Base-by-base conservation (phyloP, 2,888 invertebrate species). In the Metellina segmentata region DNA sequence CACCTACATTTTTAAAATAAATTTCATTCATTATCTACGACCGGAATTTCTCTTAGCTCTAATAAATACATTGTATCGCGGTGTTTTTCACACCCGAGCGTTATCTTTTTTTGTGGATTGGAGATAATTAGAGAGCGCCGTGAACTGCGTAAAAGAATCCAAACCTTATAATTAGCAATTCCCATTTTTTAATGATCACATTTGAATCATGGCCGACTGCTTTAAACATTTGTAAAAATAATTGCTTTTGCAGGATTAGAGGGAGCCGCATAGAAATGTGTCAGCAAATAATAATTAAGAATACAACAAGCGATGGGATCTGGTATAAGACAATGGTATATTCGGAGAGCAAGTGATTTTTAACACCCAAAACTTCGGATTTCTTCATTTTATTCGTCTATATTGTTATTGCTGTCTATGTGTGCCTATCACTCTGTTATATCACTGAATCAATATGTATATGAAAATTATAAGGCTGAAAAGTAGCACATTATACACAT, bases 41-140 rank as follows among this genome's bases (percentile, higher is more conserved):
- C 61, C 61, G 61, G 53, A 79, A 79, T 79, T 53, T 79, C 53
- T 79, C 79, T 79, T 61, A 16, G 61, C 16, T 61, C 61, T 9
- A 79, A 79, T 19, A 79, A 53, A 20, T 53, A 13, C 53, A 20
- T 53, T 79, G 20, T 53, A 53, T 53, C 8, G 16, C 20, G 53
- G 19, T 9, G 79, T 13, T 79, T 79, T 79, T 79, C 53, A 79
- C 20, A 20, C 53, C 20, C 53, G 53, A 79, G 52, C 13, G 79
- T 20, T 19, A 20, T 81, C 34, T 79, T 81, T 70, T 81, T 81
- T 70, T 70, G 70, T n/a, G 48, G 61, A 61, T 51, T 61, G 61
- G 49, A 74, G 49, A 81, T 81, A 81, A 70, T 81, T 81, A 71
- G 51, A 81, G n/a, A 70, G 70, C 0, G 49, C n/a, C 53, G 61